Conservation (phyloP, 2,113 vertebrate species). For the Vulpes ferrilata region DNA sequence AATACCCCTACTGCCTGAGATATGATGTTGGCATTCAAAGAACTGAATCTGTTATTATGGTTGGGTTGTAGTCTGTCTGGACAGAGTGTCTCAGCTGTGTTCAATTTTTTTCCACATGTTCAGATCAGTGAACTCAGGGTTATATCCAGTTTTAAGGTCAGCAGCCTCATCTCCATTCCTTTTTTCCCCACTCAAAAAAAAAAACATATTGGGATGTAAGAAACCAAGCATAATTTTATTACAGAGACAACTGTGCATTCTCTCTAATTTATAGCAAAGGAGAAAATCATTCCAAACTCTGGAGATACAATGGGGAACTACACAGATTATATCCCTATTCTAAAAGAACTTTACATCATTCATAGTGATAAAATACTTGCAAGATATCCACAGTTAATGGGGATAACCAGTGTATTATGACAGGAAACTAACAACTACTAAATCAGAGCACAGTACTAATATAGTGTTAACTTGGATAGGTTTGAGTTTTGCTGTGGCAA, state of each 20-base stretch:
- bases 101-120: conserved; percentile 41
- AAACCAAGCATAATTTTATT: conserved; percentile 39
- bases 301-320: conserved; percentile 1
- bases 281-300: conserved; percentile 47
- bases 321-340: not conserved
- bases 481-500: not conserved
- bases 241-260: conserved; percentile 12
- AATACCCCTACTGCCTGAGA: not conserved
- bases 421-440: conserved; percentile 55
- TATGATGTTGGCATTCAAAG: conserved; percentile 8
- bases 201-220: conserved; percentile 8
- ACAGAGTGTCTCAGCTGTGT: not conserved
- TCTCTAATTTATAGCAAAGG: conserved; percentile 37
- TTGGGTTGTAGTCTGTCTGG: not conserved
- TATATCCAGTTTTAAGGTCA: conserved; percentile 58
- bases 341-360: conserved; percentile 33
- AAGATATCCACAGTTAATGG: conserved; percentile 4
- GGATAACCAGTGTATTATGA: not conserved
- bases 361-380: not conserved
- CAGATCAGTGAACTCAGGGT: conserved; percentile 16
- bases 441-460: conserved; percentile 8
- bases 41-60: not conserved
- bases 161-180: conserved; percentile 27
- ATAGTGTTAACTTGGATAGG: not conserved
- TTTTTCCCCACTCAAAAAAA: not conserved